Evolutionary conservation across 2,888 invertebrate species (phyloP), one percentile per base, ranked within the genome.

Genomic region (Ctenicera cuprea): DNA sequence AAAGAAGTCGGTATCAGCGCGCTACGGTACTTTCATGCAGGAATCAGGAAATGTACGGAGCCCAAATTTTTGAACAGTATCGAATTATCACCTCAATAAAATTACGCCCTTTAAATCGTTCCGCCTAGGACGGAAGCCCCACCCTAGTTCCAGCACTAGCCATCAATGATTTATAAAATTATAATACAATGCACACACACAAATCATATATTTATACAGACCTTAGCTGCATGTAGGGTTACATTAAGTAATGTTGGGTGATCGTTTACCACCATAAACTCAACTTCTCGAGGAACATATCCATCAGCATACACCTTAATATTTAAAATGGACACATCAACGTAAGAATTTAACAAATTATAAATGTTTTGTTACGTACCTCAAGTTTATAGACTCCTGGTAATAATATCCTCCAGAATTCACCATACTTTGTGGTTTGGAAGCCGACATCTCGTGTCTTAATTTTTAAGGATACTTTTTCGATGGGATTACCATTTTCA

Each of bases 371-470:
- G 5, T 26, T 26, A 3, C 26, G 2, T 26, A 96, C 97, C 90
- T 95, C 94, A 12, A 97, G 88, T 81, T 92, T 93, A 87, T 97
- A 97, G 65, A 91, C 89, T 78, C 97, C 97, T 0, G 97, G 97
- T 74, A 97, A 87, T 20, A 98, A 88, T 74, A 98, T 92, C 82
- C 97, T 92, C 97, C 97, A 98, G 88, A 95, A 98, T 87, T 98
- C 97, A n/a, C 97, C 97, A 85, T 94, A 93, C 84, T 94, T 93
- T 8, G 96, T 95, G 64, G 94, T 94, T 85, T 93, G 94, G 86
- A 96, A 96, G 63, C 93, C 92, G 79, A 96, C 94, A 83, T 96
- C 95, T 62, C 97, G 91, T 0, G 93, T 92, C 85, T 94, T 93
- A 43, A 97, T 92, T 83, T 93, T 93, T 74, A 96, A 87, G 7